Conservation (phyloP, 2,888 invertebrate genomes). For the Anorthoa munda region DNA sequence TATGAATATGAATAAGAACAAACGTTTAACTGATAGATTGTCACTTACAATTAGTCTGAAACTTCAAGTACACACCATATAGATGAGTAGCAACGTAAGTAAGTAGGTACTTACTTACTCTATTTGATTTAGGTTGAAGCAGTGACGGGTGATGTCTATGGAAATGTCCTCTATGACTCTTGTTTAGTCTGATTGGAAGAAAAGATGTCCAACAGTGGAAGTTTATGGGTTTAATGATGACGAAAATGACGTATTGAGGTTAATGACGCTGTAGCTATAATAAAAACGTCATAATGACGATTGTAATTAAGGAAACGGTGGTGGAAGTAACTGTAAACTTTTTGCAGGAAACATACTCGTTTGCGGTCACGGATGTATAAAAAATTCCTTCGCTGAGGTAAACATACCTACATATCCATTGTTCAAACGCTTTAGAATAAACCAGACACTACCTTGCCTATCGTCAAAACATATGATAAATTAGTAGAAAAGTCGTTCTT, state of each 20-base stretch:
- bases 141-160: neutral
- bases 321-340: conserved; percentile 17
- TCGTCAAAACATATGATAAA: too few relatives aligned
- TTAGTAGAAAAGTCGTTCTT: too few relatives aligned
- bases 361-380: conserved; percentile 3
- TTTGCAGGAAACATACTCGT: conserved; percentile 11
- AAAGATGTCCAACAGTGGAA: neutral
- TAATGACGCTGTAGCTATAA: conserved; percentile 5
- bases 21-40: too few relatives aligned
- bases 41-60: too few relatives aligned
- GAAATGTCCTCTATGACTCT: neutral
- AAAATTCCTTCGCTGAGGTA: neutral
- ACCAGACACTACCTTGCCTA: neutral
- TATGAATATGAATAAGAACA: too few relatives aligned
- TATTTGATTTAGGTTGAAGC: neutral
- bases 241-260: conserved; percentile 2
- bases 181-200: neutral
- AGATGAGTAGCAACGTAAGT: too few relatives aligned
- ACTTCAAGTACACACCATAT: too few relatives aligned
- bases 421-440: too few relatives aligned
- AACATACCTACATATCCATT: too few relatives aligned
- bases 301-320: neutral
- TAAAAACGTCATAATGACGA: conserved; percentile 40
- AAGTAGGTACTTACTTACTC: too few relatives aligned
- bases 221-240: neutral